phyloP scores from a whole-genome alignment of 2,888 invertebrate species.

The Scaptomyza cyrtandrae region DNA sequence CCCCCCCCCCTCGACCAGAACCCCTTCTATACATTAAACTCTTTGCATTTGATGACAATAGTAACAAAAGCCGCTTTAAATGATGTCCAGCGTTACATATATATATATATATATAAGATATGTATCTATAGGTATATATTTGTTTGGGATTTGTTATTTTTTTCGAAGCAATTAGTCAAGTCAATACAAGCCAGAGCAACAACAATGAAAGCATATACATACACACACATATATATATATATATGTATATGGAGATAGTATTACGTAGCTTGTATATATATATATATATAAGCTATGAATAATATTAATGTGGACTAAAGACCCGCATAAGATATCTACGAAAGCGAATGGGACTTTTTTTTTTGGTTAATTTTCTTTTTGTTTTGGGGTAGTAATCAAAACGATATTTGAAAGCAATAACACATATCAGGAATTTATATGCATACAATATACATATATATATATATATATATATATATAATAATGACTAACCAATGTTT shows the following conservation, averaged over 20 bases:
- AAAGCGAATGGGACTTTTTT: background rate
- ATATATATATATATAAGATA: background rate
- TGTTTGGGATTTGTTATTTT: background rate
- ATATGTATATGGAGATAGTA: background rate
- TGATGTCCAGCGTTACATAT: background rate
- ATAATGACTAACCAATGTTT: background rate
- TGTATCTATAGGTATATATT: background rate
- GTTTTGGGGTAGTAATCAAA: constrained; percentile 5
- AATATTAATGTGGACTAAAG: background rate
- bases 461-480: background rate
- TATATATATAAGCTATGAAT: background rate
- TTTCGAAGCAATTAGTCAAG: constrained; percentile 33
- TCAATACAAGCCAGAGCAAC: constrained; percentile 24
- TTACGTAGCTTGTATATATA: background rate
- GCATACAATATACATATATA: background rate
- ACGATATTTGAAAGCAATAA: constrained; percentile 19
- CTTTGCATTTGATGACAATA: too few species aligned
- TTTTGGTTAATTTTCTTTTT: background rate
- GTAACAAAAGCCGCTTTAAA: background rate
- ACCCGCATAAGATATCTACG: background rate
- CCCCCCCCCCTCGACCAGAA: background rate
- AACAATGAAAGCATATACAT: too few species aligned
- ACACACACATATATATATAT: background rate
- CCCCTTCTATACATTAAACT: too few species aligned
- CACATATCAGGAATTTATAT: constrained; percentile 10